Percentiles rank a stretch among this genome's conserved stretches.
These are phyloP conservation scores for Phaetusa simplex DNA, from an alignment of 2,113 vertebrate genomes.

Conservation along the genomic window DNA sequence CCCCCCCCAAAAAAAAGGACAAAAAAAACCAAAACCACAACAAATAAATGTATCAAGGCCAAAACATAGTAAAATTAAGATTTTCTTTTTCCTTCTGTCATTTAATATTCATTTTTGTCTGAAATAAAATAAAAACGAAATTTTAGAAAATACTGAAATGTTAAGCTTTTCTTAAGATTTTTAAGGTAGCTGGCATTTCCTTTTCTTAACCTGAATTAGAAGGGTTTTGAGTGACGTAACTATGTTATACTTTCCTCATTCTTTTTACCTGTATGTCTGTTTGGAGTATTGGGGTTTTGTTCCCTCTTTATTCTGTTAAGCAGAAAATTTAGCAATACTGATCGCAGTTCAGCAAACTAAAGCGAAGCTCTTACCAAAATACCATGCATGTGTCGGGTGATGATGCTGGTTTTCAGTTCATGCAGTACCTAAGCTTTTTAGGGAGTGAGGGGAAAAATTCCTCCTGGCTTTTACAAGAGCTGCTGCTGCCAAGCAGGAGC, in stretches of 20 bases:
- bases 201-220: background rate
- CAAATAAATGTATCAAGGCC: background rate
- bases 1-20: background rate
- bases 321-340: background rate
- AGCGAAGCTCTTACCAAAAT: background rate
- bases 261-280: background rate
- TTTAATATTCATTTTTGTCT: background rate
- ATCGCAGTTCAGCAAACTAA: background rate
- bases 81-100: background rate
- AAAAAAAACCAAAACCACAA: background rate
- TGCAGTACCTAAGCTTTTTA: background rate
- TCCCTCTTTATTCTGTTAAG: background rate
- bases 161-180: background rate
- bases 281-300: background rate
- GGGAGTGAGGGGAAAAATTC: background rate
- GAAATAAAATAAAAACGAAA: background rate
- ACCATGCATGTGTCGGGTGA: background rate
- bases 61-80: background rate
- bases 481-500: background rate
- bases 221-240: background rate
- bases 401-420: background rate
- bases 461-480: background rate
- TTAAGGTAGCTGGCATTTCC: background rate
- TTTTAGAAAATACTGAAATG: background rate
- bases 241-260: background rate